Conservation (phyloP, 2,113 vertebrate genomes). For the Eurypyga helias region DNA sequence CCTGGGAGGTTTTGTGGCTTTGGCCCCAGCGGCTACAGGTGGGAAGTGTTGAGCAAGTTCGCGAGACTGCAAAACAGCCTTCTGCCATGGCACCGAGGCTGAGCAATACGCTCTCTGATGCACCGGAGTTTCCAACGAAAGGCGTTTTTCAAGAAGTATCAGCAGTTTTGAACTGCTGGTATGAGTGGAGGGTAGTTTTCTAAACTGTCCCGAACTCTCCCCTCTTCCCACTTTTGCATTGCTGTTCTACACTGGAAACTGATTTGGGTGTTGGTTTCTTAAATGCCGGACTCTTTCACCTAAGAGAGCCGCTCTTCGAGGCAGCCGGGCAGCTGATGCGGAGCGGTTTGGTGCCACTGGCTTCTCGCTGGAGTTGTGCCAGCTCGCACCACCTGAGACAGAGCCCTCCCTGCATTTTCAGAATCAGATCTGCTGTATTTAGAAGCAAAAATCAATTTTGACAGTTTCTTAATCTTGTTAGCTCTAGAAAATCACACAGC, state of each 20-base stretch:
- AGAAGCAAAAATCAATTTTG: conserved; percentile 65
- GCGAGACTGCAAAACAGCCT: conserved; percentile 19
- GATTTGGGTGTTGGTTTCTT: background rate
- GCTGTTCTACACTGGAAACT: conserved; percentile 17
- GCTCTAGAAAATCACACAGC: conserved; percentile 55
- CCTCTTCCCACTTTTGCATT: background rate
- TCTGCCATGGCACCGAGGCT: background rate
- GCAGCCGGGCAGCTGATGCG: background rate
- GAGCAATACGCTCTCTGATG: background rate
- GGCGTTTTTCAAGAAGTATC: background rate
- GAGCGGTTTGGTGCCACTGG: background rate
- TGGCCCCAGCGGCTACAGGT: background rate
- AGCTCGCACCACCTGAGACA: conserved; percentile 36
- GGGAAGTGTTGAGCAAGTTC: background rate
- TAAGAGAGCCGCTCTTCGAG: background rate
- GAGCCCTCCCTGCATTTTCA: conserved; percentile 14
- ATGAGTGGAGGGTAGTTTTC: background rate
- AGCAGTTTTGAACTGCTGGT: conserved; percentile 10
- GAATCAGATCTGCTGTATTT: conserved; percentile 61
- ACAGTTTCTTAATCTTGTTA: conserved; percentile 66
- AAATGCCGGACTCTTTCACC: background rate
- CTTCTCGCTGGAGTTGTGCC: background rate
- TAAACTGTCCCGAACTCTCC: background rate
- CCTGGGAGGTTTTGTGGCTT: background rate
- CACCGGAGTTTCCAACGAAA: conserved; percentile 12